A percentile compares a stretch with the other conserved stretches of the same genome.
Conservation (phyloP, 2,888 invertebrate species). For the Alcis repandata region DNA sequence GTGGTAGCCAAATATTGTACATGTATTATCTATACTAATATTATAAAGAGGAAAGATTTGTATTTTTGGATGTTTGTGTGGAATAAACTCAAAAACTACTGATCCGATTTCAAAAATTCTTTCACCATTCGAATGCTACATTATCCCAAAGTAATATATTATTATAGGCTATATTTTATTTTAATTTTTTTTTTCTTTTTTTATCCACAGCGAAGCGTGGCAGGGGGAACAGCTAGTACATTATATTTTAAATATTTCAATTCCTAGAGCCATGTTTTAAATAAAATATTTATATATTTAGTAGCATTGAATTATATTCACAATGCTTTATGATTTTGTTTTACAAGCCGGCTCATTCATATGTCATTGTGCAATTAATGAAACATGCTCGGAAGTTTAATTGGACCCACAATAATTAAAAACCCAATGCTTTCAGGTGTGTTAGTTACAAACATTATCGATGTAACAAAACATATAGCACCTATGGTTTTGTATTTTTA, state of each 20-base stretch:
- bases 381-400: constrained; percentile 52
- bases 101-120: too few species aligned
- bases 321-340: constrained; percentile 39
- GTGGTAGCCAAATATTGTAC: constrained; percentile 39
- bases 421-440: constrained; percentile 46
- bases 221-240: too few species aligned
- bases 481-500: constrained; percentile 20
- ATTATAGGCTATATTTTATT: too few species aligned
- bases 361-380: constrained; percentile 54
- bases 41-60: too few species aligned
- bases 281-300: constrained; percentile 25
- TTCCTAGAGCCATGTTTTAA: not conserved
- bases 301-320: constrained; percentile 43
- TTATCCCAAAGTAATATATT: too few species aligned
- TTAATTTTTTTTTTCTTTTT: too few species aligned
- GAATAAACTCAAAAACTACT: too few species aligned
- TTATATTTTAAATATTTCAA: constrained; percentile 23
- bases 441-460: constrained; percentile 55
- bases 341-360: constrained; percentile 65
- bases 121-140: too few species aligned
- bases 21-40: too few species aligned
- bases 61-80: too few species aligned
- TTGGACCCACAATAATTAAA: constrained; percentile 40
- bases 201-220: too few species aligned
- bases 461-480: constrained; percentile 52